These are phyloP conservation scores for Amiota mariae DNA, from an alignment of 2,888 invertebrate species.

Conservation along the genomic window DNA sequence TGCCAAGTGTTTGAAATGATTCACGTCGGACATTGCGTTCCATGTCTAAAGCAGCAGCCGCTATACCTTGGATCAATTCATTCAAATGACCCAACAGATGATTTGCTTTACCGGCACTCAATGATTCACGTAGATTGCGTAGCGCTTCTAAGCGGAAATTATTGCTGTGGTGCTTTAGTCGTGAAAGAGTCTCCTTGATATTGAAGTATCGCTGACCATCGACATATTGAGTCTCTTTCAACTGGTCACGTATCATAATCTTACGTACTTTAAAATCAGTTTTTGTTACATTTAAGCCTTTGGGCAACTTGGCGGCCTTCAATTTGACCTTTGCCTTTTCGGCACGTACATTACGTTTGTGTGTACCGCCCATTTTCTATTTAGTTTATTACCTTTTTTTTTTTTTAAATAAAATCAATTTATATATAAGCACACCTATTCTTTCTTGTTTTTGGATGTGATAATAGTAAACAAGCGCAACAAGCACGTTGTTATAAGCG, in stretches of 20 bases:
- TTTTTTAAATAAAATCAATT: not conserved
- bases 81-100: conserved; percentile 76
- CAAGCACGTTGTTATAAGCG: too few species aligned
- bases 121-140: conserved; percentile 64
- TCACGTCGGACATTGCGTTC: conserved; percentile 77
- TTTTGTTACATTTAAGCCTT: conserved; percentile 91
- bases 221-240: conserved; percentile 49
- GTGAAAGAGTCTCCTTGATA: conserved; percentile 72
- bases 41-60: conserved; percentile 82
- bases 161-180: conserved; percentile 74
- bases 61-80: conserved; percentile 80
- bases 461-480: too few species aligned
- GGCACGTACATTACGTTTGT: conserved; percentile 84
- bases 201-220: conserved; percentile 55
- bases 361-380: conserved; percentile 72
- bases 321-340: conserved; percentile 93
- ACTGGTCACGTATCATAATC: conserved; percentile 86
- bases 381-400: not conserved
- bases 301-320: conserved; percentile 86
- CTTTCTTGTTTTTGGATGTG: too few species aligned
- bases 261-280: conserved; percentile 91
- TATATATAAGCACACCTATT: too few species aligned
- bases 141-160: conserved; percentile 71
- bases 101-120: conserved; percentile 74
- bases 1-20: conserved; percentile 74